These are phyloP conservation scores for Paralichthys olivaceus DNA, from an alignment of 2,113 vertebrate species.

Conservation along the genomic window DNA sequence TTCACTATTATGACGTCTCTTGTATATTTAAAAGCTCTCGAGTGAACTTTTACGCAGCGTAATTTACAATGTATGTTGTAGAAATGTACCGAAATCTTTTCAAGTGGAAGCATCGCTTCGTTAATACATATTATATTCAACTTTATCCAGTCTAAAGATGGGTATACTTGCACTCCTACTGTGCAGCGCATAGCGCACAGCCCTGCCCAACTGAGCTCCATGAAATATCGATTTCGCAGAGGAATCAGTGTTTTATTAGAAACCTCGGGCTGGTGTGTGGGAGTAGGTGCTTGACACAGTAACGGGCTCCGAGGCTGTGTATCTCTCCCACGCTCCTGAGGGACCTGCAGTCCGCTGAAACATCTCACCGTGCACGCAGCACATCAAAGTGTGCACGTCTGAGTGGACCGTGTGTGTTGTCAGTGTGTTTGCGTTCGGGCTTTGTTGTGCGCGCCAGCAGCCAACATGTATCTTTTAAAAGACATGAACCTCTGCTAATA, in stretches of 20 bases:
- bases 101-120: background rate
- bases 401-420: constrained; percentile 14
- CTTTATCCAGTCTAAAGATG: background rate
- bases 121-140: background rate
- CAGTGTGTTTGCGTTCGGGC: background rate
- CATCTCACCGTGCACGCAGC: constrained; percentile 46
- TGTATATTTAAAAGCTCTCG: constrained; percentile 2
- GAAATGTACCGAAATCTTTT: background rate
- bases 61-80: background rate
- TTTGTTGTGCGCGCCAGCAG: constrained; percentile 25
- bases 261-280: constrained; percentile 62
- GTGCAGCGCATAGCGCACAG: constrained; percentile 14
- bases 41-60: constrained; percentile 32
- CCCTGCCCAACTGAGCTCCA: constrained; percentile 1
- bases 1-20: background rate
- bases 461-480: constrained; percentile 4
- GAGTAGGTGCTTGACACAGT: constrained; percentile 73
- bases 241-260: constrained; percentile 55
- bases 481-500: background rate
- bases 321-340: constrained; percentile 74
- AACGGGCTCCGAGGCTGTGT: constrained; percentile 55
- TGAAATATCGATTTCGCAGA: constrained; percentile 61
- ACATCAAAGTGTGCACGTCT: constrained; percentile 23
- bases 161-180: background rate
- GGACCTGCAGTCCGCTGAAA: constrained; percentile 58